These are phyloP conservation scores for Bubo scandiacus DNA, from an alignment of 2,113 vertebrate genomes.

Conservation along the genomic window DNA sequence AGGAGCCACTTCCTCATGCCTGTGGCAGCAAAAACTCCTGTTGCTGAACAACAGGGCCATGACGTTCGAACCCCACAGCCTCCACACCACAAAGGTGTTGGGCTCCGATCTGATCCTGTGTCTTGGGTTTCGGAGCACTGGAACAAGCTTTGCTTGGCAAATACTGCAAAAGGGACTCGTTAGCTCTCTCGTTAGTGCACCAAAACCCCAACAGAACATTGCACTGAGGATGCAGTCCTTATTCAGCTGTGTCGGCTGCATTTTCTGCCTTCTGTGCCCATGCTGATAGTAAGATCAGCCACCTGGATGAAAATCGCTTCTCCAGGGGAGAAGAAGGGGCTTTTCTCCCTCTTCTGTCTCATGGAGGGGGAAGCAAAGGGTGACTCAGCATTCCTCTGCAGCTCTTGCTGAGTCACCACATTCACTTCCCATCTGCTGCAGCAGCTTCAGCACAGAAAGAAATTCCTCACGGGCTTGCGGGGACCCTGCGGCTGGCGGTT, in stretches of 20 bases:
- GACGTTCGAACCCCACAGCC: rapidly evolving
- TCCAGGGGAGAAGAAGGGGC: background rate
- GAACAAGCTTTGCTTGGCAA: background rate
- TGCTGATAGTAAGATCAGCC: background rate
- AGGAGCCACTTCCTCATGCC: slow-evolving; percentile 38
- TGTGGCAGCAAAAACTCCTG: background rate
- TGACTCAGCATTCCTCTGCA: background rate
- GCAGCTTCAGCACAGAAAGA: background rate
- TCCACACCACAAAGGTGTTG: background rate
- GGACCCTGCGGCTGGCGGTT: background rate
- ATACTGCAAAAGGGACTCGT: rapidly evolving
- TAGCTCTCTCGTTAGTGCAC: background rate
- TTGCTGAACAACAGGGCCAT: background rate
- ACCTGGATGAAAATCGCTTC: background rate
- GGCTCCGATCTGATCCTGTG: rapidly evolving
- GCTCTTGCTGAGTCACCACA: background rate
- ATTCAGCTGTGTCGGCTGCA: rapidly evolving
- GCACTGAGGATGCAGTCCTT: background rate
- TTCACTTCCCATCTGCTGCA: rapidly evolving
- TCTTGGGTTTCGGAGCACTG: rapidly evolving
- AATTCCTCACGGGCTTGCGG: too few relatives aligned
- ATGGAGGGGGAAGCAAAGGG: background rate
- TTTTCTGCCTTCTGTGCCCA: background rate
- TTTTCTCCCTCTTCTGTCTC: background rate
- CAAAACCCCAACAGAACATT: rapidly evolving